phyloP scores from a whole-genome alignment of 2,888 invertebrate genomes.

The Papilio elwesi region DNA sequence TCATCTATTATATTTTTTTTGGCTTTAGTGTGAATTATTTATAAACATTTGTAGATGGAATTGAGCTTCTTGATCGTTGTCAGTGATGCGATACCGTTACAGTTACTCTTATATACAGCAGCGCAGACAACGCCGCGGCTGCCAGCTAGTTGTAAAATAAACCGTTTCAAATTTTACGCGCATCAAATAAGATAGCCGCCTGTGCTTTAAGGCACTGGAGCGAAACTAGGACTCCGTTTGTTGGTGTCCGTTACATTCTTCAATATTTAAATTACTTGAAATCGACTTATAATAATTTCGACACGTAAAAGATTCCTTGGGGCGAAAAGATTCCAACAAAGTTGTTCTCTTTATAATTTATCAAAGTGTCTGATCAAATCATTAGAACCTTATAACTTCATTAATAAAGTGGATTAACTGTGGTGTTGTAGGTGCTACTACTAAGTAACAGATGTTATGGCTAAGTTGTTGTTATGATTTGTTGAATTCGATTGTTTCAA shows the following conservation, averaged over 20 bases:
- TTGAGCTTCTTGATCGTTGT: constrained; percentile 8
- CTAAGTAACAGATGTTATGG: too few species aligned
- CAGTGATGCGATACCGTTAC: constrained; percentile 14
- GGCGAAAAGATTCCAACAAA: too few species aligned
- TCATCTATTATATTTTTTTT: too few species aligned
- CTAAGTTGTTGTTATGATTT: too few species aligned
- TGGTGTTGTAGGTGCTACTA: too few species aligned
- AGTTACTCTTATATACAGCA: neutral
- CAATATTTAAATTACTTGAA: neutral
- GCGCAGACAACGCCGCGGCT: constrained; percentile 9
- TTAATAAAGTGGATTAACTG: too few species aligned
- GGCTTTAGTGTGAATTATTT: neutral
- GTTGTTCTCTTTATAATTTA: too few species aligned
- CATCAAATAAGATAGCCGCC: constrained; percentile 21
- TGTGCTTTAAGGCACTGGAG: constrained; percentile 25
- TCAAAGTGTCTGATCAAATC: too few species aligned
- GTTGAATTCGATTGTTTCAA: too few species aligned
- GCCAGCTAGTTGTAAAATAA: constrained; percentile 26
- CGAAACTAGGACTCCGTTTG: constrained; percentile 27
- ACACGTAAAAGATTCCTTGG: too few species aligned
- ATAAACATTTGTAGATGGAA: constrained; percentile 6
- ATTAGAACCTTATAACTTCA: too few species aligned
- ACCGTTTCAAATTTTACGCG: constrained; percentile 39
- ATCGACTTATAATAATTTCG: too few species aligned
- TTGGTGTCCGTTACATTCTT: constrained; percentile 27